Evolutionary conservation across 2,113 vertebrate genomes (phyloP).

Genomic region (Scortum barcoo): DNA sequence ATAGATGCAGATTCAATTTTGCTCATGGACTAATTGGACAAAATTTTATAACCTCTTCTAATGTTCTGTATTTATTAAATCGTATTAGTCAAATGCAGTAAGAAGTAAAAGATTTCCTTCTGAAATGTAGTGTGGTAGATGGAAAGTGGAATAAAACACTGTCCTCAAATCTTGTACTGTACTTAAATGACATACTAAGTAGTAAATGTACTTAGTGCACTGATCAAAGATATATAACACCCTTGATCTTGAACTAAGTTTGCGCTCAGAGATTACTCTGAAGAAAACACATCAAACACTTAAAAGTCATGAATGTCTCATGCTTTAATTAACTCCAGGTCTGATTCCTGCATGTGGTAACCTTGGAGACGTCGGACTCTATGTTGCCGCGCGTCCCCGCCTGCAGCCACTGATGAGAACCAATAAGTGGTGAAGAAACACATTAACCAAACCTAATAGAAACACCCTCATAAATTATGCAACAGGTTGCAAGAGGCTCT

Average conservation of each 20-base stretch:
- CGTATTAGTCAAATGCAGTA: neutral
- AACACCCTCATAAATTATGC: slow-evolving; percentile 79
- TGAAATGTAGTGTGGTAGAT: neutral
- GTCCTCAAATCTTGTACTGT: neutral
- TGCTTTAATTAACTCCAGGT: slow-evolving; percentile 61
- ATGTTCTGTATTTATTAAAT: neutral
- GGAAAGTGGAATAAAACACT: neutral
- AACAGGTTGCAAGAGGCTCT: slow-evolving; percentile 70
- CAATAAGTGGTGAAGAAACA: slow-evolving; percentile 69
- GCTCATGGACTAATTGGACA: too few relatives aligned
- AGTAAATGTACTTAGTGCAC: neutral
- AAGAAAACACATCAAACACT: slow-evolving; percentile 27
- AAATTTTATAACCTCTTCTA: neutral
- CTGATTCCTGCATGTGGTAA: slow-evolving; percentile 53
- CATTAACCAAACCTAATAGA: slow-evolving; percentile 75
- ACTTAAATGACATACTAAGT: neutral
- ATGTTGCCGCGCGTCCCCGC: slow-evolving; percentile 21
- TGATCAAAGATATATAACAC: neutral
- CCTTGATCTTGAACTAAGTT: neutral
- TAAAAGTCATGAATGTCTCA: slow-evolving; percentile 39
- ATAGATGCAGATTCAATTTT: too few relatives aligned
- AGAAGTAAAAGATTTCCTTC: neutral
- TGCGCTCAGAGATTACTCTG: neutral
- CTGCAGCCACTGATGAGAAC: slow-evolving; percentile 56
- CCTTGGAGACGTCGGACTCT: slow-evolving; percentile 55